Conservation (phyloP, 1,140 invertebrate species). For the Dendroctonus valens region DNA sequence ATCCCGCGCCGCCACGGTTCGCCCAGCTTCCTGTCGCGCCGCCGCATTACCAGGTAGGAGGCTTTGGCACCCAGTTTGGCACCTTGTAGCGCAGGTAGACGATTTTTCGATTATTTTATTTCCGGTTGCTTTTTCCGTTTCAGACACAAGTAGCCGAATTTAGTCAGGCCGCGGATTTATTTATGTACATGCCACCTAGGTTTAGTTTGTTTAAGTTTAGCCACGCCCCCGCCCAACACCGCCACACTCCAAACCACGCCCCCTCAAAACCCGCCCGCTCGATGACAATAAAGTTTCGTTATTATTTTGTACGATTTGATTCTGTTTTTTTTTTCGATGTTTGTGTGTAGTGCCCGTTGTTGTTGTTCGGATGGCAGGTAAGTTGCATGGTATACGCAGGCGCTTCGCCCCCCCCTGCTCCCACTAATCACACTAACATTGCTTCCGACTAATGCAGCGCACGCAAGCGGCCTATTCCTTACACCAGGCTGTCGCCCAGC, state of each 20-base stretch:
- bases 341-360: conserved; percentile 5
- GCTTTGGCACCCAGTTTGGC: too few species aligned
- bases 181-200: too few species aligned
- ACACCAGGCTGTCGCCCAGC: conserved; percentile 77
- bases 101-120: conserved; percentile 41
- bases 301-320: conserved; percentile 11
- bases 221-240: too few species aligned
- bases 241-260: too few species aligned
- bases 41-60: conserved; percentile 85
- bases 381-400: conserved; percentile 26
- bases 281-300: background rate
- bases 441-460: conserved; percentile 64
- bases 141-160: conserved; percentile 47
- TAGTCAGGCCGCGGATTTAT: too few species aligned
- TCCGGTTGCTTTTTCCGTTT: conserved; percentile 52
- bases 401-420: conserved; percentile 21
- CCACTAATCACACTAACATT: conserved; percentile 23
- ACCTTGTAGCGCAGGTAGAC: too few species aligned
- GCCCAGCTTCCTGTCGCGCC: conserved; percentile 84
- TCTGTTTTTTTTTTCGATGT: conserved; percentile 14
- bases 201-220: too few species aligned
- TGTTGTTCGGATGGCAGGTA: conserved; percentile 14
- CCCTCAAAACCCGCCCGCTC: too few species aligned
- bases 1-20: conserved; percentile 85
- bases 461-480: conserved; percentile 85